A percentile compares a stretch with the other conserved stretches of the same genome.
Conservation (phyloP, 2,888 invertebrate genomes). For the Cryptus armator region DNA sequence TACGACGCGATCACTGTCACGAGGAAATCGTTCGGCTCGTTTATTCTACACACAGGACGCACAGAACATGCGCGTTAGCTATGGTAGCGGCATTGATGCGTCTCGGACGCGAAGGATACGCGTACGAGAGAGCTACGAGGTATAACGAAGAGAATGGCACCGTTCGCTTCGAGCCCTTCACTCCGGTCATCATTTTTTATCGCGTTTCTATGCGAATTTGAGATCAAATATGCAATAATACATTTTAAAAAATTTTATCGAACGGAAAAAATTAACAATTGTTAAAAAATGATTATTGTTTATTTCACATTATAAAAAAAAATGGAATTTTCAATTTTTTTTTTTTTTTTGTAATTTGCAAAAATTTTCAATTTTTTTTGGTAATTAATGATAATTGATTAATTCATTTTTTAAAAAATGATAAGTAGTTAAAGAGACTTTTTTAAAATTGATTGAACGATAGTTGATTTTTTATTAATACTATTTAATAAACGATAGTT, state of each 20-base stretch:
- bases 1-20: constrained; percentile 57
- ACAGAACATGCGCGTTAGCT: constrained; percentile 38
- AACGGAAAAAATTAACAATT: no score
- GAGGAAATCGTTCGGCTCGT: constrained; percentile 63
- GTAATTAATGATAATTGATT: no score
- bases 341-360: background rate
- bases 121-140: constrained; percentile 3
- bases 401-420: no score
- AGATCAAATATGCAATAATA: background rate
- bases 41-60: constrained; percentile 19
- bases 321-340: background rate
- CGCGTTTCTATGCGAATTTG: background rate
- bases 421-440: background rate
- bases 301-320: no score
- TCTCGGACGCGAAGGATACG: constrained; percentile 35
- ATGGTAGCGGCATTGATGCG: constrained; percentile 38
- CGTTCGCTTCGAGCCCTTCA: background rate
- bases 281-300: no score
- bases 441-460: background rate
- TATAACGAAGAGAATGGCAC: constrained; percentile 7
- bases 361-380: background rate
- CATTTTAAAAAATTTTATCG: background rate
- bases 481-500: background rate
- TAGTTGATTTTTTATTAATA: background rate
- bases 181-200: background rate